Percentiles rank a stretch among this genome's conserved stretches.
These are phyloP conservation scores for Sepioteuthis lessoniana DNA, from an alignment of 2,888 invertebrate species.

Conservation along the genomic window DNA sequence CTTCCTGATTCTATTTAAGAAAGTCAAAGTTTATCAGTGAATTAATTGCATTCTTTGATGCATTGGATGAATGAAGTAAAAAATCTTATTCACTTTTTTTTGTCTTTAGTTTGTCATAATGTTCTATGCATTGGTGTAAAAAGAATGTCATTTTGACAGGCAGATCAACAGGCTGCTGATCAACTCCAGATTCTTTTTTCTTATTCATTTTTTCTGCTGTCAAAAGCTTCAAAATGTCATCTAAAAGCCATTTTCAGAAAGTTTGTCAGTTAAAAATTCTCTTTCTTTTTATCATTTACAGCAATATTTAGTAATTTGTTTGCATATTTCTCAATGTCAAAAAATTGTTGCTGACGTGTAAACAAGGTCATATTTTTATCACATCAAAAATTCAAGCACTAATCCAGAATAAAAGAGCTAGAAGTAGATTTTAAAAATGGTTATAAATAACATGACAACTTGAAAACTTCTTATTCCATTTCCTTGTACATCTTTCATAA, in stretches of 20 bases:
- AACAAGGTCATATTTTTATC: neutral
- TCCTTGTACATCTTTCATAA: neutral
- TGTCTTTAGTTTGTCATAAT: neutral
- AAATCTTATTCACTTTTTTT: neutral
- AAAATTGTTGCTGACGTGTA: neutral
- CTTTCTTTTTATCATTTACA: neutral
- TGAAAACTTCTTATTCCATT: neutral
- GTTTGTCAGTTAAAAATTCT: neutral
- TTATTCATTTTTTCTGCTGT: neutral
- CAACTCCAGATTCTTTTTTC: neutral
- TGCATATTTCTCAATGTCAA: neutral
- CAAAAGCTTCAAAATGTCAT: neutral
- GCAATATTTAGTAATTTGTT: neutral
- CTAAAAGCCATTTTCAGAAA: neutral
- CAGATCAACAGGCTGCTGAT: neutral
- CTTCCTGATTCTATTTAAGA: neutral
- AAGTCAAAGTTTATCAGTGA: conserved; percentile 33
- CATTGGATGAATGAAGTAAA: neutral
- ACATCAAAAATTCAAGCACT: neutral
- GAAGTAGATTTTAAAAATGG: neutral
- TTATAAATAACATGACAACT: neutral
- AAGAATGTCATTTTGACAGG: conserved; percentile 11
- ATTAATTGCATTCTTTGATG: neutral
- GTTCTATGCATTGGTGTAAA: neutral
- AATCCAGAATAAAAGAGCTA: neutral